These are phyloP conservation scores for Beroe ovata DNA, from an alignment of 37 sponge, comb jelly and placozoan genomes.

Conservation along the genomic window DNA sequence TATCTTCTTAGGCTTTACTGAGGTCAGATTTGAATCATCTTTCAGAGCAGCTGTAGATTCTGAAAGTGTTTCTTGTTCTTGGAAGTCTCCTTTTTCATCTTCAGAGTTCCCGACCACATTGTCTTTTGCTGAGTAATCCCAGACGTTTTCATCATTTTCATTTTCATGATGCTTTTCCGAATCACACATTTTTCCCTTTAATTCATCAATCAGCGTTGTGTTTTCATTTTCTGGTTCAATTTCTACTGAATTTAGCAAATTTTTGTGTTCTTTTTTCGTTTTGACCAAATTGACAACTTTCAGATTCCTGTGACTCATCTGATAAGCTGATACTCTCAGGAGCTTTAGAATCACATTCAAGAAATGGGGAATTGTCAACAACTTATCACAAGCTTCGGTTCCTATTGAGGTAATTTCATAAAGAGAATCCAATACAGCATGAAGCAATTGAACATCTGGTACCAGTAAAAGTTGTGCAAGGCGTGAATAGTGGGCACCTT, in stretches of 20 bases:
- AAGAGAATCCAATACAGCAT: background rate
- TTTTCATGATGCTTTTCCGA: too few relatives aligned
- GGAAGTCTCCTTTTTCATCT: too few relatives aligned
- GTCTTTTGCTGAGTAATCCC: too few relatives aligned
- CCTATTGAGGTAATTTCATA: background rate
- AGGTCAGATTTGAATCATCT: background rate
- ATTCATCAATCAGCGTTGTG: too few relatives aligned
- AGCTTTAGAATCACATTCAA: background rate
- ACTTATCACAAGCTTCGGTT: background rate
- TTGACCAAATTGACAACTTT: background rate
- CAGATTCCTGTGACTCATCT: background rate
- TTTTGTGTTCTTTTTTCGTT: background rate
- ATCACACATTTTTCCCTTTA: too few relatives aligned
- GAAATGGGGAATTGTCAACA: background rate
- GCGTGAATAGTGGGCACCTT: background rate
- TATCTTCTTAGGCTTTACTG: too few relatives aligned
- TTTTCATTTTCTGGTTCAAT: too few relatives aligned
- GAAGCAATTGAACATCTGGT: conserved; percentile 36
- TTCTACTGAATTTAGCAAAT: too few relatives aligned
- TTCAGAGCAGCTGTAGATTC: background rate
- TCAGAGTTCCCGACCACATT: too few relatives aligned
- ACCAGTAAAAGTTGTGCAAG: conserved; percentile 18
- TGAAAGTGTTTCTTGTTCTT: too few relatives aligned
- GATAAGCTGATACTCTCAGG: background rate
- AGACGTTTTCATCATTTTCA: too few relatives aligned